phyloP scores from a whole-genome alignment of 2,797 vertebrate species.

The Epinephelus malabaricus region DNA sequence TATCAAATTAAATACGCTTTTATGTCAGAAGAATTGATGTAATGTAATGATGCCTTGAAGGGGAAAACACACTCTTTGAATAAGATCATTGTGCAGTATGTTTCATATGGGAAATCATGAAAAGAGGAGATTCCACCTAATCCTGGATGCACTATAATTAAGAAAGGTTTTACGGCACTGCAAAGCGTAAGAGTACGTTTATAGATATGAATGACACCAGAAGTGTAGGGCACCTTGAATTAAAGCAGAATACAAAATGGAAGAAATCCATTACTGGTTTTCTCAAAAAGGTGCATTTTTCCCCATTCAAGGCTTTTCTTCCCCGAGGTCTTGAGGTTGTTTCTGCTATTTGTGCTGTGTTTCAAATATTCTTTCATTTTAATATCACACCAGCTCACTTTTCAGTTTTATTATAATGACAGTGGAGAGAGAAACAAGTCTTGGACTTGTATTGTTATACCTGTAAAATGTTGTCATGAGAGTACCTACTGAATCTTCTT shows the following conservation, averaged over 20 bases:
- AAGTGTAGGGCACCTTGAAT: slow-evolving; percentile 9
- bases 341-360: neutral
- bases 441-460: neutral
- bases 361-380: neutral
- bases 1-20: slow-evolving; percentile 24
- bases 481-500: neutral
- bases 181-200: slow-evolving; percentile 9
- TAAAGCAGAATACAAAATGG: slow-evolving; percentile 38
- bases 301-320: neutral
- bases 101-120: slow-evolving; percentile 37
- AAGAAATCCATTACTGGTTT: slow-evolving; percentile 9
- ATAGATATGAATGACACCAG: slow-evolving; percentile 34
- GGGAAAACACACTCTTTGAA: slow-evolving; percentile 24
- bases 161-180: slow-evolving; percentile 10
- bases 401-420: slow-evolving; percentile 22
- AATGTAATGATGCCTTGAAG: slow-evolving; percentile 15
- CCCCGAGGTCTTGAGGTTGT: slow-evolving; percentile 2
- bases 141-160: slow-evolving; percentile 33
- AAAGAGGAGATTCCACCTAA: slow-evolving; percentile 26
- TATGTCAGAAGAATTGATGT: slow-evolving; percentile 6
- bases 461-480: neutral
- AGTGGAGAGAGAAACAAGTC: neutral
- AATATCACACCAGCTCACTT: neutral
- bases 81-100: slow-evolving; percentile 9
- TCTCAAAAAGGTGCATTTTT: neutral